Evolutionary conservation across 1,140 invertebrate species (phyloP).

Genomic region (Zaprionus camerounensis): DNA sequence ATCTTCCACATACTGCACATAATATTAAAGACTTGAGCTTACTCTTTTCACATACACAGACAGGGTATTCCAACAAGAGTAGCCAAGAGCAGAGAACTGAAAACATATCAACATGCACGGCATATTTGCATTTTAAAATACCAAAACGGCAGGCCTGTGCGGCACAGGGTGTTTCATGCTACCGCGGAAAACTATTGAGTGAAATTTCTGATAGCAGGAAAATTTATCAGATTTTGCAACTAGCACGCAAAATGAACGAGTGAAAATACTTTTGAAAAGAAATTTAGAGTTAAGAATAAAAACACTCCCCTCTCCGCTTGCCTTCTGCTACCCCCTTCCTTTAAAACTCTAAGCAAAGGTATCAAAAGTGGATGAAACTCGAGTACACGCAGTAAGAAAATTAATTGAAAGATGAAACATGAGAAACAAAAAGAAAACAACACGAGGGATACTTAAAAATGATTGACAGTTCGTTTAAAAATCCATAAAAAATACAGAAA

Average conservation of each 20-base stretch:
- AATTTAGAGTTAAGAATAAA: background rate
- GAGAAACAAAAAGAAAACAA: conserved; percentile 16
- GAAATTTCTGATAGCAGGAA: conserved; percentile 14
- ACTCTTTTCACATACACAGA: background rate
- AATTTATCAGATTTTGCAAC: conserved; percentile 5
- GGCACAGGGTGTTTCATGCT: conserved; percentile 40
- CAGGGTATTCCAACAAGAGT: conserved; percentile 18
- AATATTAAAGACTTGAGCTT: background rate
- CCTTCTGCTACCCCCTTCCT: background rate
- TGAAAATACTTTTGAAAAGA: background rate
- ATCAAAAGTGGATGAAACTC: conserved; percentile 32
- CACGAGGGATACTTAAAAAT: conserved; percentile 33
- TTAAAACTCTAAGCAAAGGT: background rate
- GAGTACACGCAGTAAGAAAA: conserved; percentile 24
- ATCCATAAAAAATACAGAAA: conserved; percentile 15
- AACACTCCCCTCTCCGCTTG: background rate
- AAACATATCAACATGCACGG: conserved; percentile 77
- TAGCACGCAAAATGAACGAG: background rate
- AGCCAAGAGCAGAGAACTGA: conserved; percentile 48
- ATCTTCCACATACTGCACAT: background rate
- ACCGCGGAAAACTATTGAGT: conserved; percentile 20
- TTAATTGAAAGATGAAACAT: conserved; percentile 49
- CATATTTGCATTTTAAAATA: conserved; percentile 78
- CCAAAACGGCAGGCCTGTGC: conserved; percentile 16
- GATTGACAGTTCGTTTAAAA: conserved; percentile 47